Percentiles rank a stretch among this genome's conserved stretches.
Conservation (phyloP, 2,888 invertebrate species). For the Troilus luridus region DNA sequence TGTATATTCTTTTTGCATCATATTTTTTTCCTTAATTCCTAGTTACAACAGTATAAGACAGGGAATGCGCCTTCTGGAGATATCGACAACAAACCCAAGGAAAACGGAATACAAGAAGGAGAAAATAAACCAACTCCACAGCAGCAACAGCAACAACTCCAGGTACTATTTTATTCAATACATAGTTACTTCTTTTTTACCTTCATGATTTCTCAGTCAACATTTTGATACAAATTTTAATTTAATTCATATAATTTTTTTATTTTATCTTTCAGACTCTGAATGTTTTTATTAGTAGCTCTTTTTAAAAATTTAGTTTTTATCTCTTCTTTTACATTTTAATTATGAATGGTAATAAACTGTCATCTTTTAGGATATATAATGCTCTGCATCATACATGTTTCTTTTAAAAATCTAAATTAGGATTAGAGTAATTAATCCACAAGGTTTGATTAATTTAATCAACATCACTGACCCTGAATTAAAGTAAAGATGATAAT, state of each 20-base stretch:
- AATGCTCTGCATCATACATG: neutral
- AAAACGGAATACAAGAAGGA: slow-evolving; percentile 81
- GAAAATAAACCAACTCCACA: slow-evolving; percentile 66
- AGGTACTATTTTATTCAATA: slow-evolving; percentile 38
- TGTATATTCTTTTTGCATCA: slow-evolving; percentile 46
- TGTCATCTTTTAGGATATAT: neutral
- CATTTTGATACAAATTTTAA: neutral
- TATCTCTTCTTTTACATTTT: neutral
- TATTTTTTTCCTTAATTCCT: slow-evolving; percentile 63
- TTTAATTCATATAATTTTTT: neutral
- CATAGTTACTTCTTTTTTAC: neutral
- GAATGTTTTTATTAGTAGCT: neutral
- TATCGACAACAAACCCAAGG: slow-evolving; percentile 75
- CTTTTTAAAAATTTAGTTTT: neutral
- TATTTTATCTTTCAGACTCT: neutral
- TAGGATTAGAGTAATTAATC: neutral
- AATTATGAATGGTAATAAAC: neutral
- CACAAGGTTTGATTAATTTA: no score
- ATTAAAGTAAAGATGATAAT: no score
- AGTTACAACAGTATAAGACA: slow-evolving; percentile 88
- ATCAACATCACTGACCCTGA: no score
- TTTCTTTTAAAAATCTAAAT: neutral
- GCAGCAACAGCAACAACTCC: slow-evolving; percentile 41
- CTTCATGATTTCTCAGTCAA: neutral
- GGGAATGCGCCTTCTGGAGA: slow-evolving; percentile 74